Conservation (phyloP, 1,140 invertebrate species). For the Macrocentrus cingulum region DNA sequence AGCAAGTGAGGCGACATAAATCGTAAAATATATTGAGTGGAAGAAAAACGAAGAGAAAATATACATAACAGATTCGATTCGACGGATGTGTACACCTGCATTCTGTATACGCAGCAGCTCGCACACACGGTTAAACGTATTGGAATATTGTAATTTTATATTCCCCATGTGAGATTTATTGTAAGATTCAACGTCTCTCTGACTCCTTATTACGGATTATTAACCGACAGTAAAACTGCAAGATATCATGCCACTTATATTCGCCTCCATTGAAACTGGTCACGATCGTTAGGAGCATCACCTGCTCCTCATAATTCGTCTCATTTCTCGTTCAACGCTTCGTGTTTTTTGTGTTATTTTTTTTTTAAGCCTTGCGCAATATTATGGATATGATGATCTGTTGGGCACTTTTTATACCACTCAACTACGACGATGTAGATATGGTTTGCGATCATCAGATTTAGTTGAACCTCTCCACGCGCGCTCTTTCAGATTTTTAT, state of each 20-base stretch:
- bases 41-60: too few relatives aligned
- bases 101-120: background rate
- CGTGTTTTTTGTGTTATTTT: background rate
- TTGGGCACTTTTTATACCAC: too few relatives aligned
- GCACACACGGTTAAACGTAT: slow-evolving; percentile 2
- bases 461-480: too few relatives aligned
- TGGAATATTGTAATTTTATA: slow-evolving; percentile 26
- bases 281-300: slow-evolving; percentile 34
- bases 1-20: too few relatives aligned
- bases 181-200: slow-evolving; percentile 19
- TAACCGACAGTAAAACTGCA: slow-evolving; percentile 41
- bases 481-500: background rate
- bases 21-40: too few relatives aligned
- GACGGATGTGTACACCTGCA: slow-evolving; percentile 4
- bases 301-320: slow-evolving; percentile 32
- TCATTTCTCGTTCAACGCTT: slow-evolving; percentile 21
- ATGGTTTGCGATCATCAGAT: too few relatives aligned
- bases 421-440: too few relatives aligned
- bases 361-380: background rate
- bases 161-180: slow-evolving; percentile 42
- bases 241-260: slow-evolving; percentile 21
- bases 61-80: background rate
- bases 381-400: background rate
- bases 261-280: slow-evolving; percentile 38
- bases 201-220: slow-evolving; percentile 46